Percentiles rank a stretch among this genome's conserved stretches.
phyloP scores from a whole-genome alignment of 2,888 invertebrate species.

The Buathra laborator region DNA sequence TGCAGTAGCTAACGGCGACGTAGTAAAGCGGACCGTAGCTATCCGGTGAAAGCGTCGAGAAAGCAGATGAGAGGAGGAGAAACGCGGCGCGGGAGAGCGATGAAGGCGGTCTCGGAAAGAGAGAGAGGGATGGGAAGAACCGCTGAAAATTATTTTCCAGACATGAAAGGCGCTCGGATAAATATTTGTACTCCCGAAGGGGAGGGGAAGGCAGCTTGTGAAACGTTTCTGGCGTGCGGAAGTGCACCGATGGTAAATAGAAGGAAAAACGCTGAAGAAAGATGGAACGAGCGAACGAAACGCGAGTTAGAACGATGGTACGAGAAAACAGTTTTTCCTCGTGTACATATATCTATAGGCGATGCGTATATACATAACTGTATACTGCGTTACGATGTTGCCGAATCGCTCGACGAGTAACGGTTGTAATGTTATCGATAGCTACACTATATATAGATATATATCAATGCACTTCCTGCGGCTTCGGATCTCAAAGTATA shows the following conservation, averaged over 20 bases:
- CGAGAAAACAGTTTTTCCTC: slow-evolving; percentile 57
- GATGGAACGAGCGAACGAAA: slow-evolving; percentile 31
- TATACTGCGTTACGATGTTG: slow-evolving; percentile 6
- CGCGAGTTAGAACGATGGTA: slow-evolving; percentile 9
- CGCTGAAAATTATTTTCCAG: slow-evolving; percentile 73
- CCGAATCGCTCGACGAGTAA: slow-evolving; percentile 9
- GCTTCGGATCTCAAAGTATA: slow-evolving; percentile 7
- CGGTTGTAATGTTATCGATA: slow-evolving; percentile 46
- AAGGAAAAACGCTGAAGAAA: slow-evolving; percentile 61
- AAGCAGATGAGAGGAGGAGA: slow-evolving; percentile 47
- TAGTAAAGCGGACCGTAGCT: slow-evolving; percentile 17
- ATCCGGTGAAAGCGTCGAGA: slow-evolving; percentile 55
- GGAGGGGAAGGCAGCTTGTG: slow-evolving; percentile 64
- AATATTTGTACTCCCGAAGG: slow-evolving; percentile 71
- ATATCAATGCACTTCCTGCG: not conserved
- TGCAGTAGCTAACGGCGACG: slow-evolving; percentile 40
- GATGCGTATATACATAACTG: not conserved
- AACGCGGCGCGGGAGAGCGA: slow-evolving; percentile 5
- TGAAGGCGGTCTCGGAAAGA: slow-evolving; percentile 4
- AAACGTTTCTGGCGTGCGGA: slow-evolving; percentile 71
- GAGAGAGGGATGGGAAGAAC: slow-evolving; percentile 42
- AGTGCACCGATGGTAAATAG: slow-evolving; percentile 70
- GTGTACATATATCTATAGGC: slow-evolving; percentile 29
- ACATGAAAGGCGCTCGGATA: slow-evolving; percentile 73
- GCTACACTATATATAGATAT: not conserved